Evolutionary conservation across 2,113 vertebrate genomes (phyloP), one percentile per base, ranked within the genome.

Genomic region (Alouatta palliata): DNA sequence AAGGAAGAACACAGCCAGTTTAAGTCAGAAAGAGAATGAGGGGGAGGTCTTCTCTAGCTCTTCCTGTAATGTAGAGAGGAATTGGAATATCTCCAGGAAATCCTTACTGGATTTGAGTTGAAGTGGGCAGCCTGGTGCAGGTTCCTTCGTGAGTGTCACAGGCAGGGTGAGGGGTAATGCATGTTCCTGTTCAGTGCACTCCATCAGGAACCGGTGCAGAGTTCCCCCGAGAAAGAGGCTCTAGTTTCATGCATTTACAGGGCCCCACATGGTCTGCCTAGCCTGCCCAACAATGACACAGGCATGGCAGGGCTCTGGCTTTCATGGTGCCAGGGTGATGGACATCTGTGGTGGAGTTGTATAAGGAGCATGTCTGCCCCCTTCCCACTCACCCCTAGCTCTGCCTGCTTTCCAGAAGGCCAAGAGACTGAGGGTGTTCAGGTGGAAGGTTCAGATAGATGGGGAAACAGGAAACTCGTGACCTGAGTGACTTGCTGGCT

Each of bases 211-310:
- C 23, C 27, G n/a, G 11, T 32, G 30, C 25, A 8, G 43, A 30
- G 19, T 52, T 35, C 16, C 47, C 49, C 89, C 14, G 17, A 56
- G 37, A 75, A 58, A 61, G 49, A 90, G 45, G 25, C 27, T n/a
- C 47, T n/a, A 6, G 68, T 68, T 58, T 88, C 45, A 27, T 14
- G 45, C 0, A 4, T 16, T n/a, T 37, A 6, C 47, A 91, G 25
- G 6, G 8, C 13, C 71, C 64, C 17, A 19, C 19, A 35, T 0
- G 1, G 30, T 7, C 19, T 5, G 0, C 12, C 7, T 19, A 61
- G 58, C 16, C n/a, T 35, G 32, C 11, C 20, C 4, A 47, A 30
- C 1, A 0, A 32, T 8, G 47, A 1, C 21, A 6, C 37, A 30
- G 40, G 37, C 16, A 2, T 10, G 76, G 52, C 82, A 75, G 40